Evolutionary conservation across 1,140 invertebrate genomes (phyloP).

Genomic region (Lasaia peninsularis): DNA sequence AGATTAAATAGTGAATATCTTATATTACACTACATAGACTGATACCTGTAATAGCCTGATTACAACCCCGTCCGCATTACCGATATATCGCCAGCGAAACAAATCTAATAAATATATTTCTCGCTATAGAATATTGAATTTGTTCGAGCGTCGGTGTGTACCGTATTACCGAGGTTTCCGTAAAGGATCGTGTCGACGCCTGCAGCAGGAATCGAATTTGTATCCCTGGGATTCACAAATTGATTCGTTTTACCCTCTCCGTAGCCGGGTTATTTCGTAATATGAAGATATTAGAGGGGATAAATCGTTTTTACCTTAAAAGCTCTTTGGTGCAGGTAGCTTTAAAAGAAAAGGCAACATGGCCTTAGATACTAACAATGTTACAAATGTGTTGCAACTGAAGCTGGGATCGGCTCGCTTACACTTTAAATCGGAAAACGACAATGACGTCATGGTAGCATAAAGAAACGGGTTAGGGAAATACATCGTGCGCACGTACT

Average conservation of each 20-base stretch:
- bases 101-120: conserved; percentile 49
- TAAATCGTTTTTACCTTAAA: neutral
- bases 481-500: no score
- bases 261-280: conserved; percentile 35
- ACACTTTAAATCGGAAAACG: no score
- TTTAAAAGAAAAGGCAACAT: neutral
- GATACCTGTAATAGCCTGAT: neutral
- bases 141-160: conserved; percentile 33
- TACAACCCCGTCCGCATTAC: neutral
- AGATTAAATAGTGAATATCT: neutral
- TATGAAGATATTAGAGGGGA: conserved; percentile 28
- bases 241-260: conserved; percentile 50
- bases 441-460: no score
- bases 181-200: conserved; percentile 43
- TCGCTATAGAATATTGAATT: conserved; percentile 47
- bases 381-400: no score
- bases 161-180: conserved; percentile 45
- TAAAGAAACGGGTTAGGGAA: no score
- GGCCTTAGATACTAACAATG: no score
- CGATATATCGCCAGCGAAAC: conserved; percentile 17
- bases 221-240: conserved; percentile 54
- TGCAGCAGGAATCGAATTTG: conserved; percentile 62
- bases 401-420: no score
- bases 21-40: neutral
- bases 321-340: neutral